phyloP scores from a whole-genome alignment of 2,888 invertebrate species.

The Anarsia innoxiella region DNA sequence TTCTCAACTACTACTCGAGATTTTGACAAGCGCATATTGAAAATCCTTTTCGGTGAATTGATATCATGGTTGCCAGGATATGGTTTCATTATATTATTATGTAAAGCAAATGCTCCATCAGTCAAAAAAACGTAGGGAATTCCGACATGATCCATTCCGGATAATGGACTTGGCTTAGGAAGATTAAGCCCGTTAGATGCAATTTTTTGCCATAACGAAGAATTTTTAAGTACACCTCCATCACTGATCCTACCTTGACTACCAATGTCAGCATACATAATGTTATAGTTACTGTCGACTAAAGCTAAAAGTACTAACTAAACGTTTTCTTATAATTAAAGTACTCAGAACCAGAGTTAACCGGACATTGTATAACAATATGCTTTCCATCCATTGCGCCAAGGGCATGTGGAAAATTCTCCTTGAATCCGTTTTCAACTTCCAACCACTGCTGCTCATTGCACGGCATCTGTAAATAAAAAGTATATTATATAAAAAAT shows the following conservation, averaged over 20 bases:
- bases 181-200: constrained; percentile 19
- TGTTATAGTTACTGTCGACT: constrained; percentile 30
- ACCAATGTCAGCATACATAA: constrained; percentile 21
- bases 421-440: constrained; percentile 4
- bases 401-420: constrained; percentile 13
- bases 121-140: constrained; percentile 15
- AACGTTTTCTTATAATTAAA: constrained; percentile 26
- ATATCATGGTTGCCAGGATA: constrained; percentile 13
- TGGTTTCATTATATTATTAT: constrained; percentile 15
- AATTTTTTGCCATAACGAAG: constrained; percentile 15
- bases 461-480: constrained; percentile 11
- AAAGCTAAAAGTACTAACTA: constrained; percentile 26
- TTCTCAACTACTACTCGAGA: constrained; percentile 18
- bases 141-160: constrained; percentile 7
- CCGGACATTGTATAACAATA: constrained; percentile 22
- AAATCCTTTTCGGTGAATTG: background rate
- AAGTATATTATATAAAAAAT: background rate
- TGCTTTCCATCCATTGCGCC: constrained; percentile 21
- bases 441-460: constrained; percentile 10
- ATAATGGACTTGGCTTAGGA: constrained; percentile 19
- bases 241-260: constrained; percentile 16
- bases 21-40: background rate
- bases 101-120: constrained; percentile 18
- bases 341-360: constrained; percentile 16
- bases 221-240: constrained; percentile 14